Base-by-base conservation (phyloP, 2,113 vertebrate species). In the Danio rerio region DNA sequence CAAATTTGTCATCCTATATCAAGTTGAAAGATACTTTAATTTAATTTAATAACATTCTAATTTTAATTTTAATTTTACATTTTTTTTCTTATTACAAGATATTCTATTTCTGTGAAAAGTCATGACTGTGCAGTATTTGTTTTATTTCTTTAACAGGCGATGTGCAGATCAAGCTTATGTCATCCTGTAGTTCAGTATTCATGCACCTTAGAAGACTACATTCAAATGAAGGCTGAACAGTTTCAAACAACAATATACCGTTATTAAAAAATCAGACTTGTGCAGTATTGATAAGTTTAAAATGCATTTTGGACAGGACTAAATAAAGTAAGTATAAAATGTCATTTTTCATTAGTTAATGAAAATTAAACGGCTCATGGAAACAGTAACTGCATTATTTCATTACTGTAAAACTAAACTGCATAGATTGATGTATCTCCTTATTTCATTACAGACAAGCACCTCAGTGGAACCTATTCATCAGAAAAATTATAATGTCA, bases 311-410 rank as follows among this genome's bases (percentile, higher is more conserved):
- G 5, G 5, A 16, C 13, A 55, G 52, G 52, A 55, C 52, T 15
- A 13, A 15, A 55, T 55, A 55, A 55, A 55, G 13, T 55, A 12
- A 55, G 52, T 31, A 31, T 31, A 31, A 31, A 31, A 31, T 31
- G 63, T 45, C 63, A 68, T 2, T 68, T 68, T 47, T 16, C 65
- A 68, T 43, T 15, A 66, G 15, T 31, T 66, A 66, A 66, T 66
- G 40, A 43, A 45, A 45, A 11, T 11, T 10, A 47, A 68, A 68
- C 45, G 7, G 40, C 16, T 66, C 9, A 68, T 45, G 16, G 42
- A 45, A n/a, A 11, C 15, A 66, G 5, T 42, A 43, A 58, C n/a
- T n/a, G 55, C 18, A 8, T 43, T 66, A 43, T 63, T 66, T 66
- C 7, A 43, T 66, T 45, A 45, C 40, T 66, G 40, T 45, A 66